These are phyloP conservation scores for Rousettus madagascariensis DNA, from an alignment of 2,797 vertebrate species.

Conservation along the genomic window DNA sequence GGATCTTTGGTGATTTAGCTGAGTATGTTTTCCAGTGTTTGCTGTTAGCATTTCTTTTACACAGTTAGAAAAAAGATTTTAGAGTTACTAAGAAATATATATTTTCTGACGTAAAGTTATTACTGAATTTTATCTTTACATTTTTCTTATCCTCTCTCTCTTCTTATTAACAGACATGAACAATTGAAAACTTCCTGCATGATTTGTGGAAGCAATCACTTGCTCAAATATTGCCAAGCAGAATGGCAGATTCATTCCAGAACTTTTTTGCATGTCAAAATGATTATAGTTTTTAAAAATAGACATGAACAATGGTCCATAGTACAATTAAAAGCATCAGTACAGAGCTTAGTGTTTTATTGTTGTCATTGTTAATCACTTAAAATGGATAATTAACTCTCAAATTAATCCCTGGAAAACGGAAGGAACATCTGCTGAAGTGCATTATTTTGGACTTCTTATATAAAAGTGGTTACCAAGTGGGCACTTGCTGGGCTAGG, in stretches of 20 bases:
- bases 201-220: neutral
- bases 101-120: neutral
- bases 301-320: conserved; percentile 23
- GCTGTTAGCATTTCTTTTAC: neutral
- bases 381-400: conserved; percentile 69
- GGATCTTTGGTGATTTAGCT: neutral
- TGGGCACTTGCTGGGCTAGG: neutral
- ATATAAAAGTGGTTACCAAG: conserved; percentile 39
- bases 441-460: conserved; percentile 44
- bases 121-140: neutral
- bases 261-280: neutral
- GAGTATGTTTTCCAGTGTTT: neutral
- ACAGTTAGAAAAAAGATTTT: neutral
- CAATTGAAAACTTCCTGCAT: neutral
- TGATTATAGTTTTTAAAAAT: conserved; percentile 38
- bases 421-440: conserved; percentile 64
- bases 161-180: neutral
- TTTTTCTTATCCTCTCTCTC: neutral
- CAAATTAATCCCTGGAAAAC: conserved; percentile 61
- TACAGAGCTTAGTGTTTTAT: conserved; percentile 19
- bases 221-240: conserved; percentile 19
- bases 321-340: conserved; percentile 45
- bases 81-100: neutral
- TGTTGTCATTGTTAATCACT: conserved; percentile 33
- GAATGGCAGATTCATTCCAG: conserved; percentile 31